Conservation (phyloP, 2,888 invertebrate genomes). For the Peribatodes rhomboidaria region DNA sequence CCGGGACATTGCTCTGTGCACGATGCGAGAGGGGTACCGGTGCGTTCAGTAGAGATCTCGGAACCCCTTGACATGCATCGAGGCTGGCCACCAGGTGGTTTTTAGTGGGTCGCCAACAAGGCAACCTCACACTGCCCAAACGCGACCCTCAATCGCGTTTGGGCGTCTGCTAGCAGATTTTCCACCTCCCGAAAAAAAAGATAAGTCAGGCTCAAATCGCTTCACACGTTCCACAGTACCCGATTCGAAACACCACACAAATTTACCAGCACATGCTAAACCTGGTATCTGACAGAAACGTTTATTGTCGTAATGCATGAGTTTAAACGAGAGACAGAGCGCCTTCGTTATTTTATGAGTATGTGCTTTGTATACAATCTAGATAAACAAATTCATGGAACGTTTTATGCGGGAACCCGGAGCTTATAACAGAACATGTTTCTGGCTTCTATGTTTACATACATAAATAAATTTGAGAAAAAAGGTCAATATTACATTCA, state of each 20-base stretch:
- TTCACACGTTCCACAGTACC: background rate
- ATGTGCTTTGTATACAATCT: constrained; percentile 10
- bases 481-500: constrained; percentile 1
- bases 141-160: too few relatives aligned
- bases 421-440: constrained; percentile 5
- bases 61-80: too few relatives aligned
- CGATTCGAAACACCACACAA: background rate
- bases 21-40: too few relatives aligned
- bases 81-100: too few relatives aligned
- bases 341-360: constrained; percentile 11
- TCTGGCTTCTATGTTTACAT: constrained; percentile 1
- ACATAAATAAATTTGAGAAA: background rate
- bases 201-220: too few relatives aligned
- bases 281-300: constrained; percentile 20
- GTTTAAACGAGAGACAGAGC: constrained; percentile 8
- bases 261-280: background rate
- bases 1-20: too few relatives aligned
- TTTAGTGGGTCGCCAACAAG: too few relatives aligned
- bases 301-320: constrained; percentile 9
- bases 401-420: constrained; percentile 7
- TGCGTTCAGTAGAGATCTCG: too few relatives aligned
- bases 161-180: too few relatives aligned
- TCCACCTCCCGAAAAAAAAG: too few relatives aligned
- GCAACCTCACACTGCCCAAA: too few relatives aligned
- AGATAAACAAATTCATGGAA: constrained; percentile 14